Evolutionary conservation across 2,797 vertebrate genomes (phyloP).

Genomic region (Chelonia mydas): DNA sequence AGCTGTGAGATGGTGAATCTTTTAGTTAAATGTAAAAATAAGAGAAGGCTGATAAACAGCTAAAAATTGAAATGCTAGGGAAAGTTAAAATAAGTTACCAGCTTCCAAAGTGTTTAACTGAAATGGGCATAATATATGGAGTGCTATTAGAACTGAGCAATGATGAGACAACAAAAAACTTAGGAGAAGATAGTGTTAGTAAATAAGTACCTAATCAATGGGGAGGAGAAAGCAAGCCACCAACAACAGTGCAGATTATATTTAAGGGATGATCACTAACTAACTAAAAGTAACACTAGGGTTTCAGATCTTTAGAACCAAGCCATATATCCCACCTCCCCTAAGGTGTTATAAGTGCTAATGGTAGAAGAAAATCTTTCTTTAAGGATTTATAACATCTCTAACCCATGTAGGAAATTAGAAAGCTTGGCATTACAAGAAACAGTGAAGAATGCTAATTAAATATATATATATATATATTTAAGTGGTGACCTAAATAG

Average conservation of each 20-base stretch:
- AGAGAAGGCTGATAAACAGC: neutral
- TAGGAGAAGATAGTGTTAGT: neutral
- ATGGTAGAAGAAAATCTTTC: neutral
- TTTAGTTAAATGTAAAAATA: neutral
- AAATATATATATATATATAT: too few relatives aligned
- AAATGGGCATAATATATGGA: neutral
- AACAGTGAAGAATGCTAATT: neutral
- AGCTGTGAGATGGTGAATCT: neutral
- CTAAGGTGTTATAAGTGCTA: neutral
- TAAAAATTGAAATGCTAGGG: neutral
- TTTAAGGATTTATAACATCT: neutral
- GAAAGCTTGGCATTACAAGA: neutral
- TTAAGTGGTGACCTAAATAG: neutral
- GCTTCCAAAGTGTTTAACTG: too few relatives aligned
- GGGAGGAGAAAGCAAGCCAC: neutral
- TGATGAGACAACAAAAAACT: neutral
- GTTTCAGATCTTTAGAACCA: neutral
- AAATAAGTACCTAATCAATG: neutral
- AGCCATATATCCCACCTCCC: neutral
- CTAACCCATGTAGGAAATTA: neutral
- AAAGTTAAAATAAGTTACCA: too few relatives aligned
- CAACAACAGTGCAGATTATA: neutral
- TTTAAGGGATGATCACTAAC: neutral
- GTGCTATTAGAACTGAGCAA: neutral
- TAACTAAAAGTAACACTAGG: neutral